phyloP scores from a whole-genome alignment of 1,140 invertebrate species.

The Philotrypesis tridentata region DNA sequence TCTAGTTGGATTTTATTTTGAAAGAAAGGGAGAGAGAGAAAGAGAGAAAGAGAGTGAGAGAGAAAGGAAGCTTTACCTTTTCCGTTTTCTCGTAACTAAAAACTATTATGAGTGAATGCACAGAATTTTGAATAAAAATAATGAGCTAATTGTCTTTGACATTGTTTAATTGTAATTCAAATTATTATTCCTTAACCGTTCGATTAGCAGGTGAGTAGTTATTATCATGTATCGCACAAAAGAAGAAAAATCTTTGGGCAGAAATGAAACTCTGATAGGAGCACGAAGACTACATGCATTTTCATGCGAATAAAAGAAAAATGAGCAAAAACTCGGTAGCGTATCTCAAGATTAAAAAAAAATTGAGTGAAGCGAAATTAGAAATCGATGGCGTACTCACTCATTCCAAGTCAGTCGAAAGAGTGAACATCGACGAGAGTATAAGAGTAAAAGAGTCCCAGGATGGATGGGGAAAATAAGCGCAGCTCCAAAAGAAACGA shows the following conservation, averaged over 20 bases:
- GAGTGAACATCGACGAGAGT: background rate
- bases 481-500: background rate
- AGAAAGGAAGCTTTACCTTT: slow-evolving; percentile 21
- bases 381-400: slow-evolving; percentile 5
- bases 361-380: slow-evolving; percentile 5
- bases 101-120: slow-evolving; percentile 42
- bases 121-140: slow-evolving; percentile 47
- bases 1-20: slow-evolving; percentile 39
- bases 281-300: background rate
- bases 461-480: slow-evolving; percentile 26
- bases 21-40: slow-evolving; percentile 4
- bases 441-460: background rate
- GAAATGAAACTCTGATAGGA: background rate
- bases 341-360: slow-evolving; percentile 2
- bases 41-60: background rate
- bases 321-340: background rate
- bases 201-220: background rate
- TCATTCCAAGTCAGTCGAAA: slow-evolving; percentile 9
- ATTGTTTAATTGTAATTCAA: background rate
- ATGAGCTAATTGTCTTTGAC: slow-evolving; percentile 9
- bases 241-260: background rate
- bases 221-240: background rate
- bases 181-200: background rate
- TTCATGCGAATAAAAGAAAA: background rate
- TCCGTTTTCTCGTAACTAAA: slow-evolving; percentile 35